Evolutionary conservation across 2,113 vertebrate species (phyloP).

Genomic region (Grus americana): DNA sequence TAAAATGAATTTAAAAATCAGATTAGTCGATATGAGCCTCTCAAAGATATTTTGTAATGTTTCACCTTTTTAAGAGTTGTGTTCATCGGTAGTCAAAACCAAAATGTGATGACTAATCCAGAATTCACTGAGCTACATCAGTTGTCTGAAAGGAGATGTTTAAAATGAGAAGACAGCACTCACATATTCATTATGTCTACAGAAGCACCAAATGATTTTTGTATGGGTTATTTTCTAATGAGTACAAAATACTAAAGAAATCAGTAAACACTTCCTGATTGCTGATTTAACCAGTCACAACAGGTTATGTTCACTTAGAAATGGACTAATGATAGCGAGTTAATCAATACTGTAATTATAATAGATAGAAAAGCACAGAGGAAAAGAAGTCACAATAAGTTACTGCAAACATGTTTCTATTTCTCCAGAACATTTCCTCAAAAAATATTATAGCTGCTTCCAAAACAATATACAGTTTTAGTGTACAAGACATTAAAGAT

Average conservation of each 20-base stretch:
- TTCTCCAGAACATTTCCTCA: slow-evolving; percentile 61
- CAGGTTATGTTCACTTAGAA: not conserved
- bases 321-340: slow-evolving; percentile 73
- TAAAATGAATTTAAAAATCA: not conserved
- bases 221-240: not conserved
- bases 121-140: not conserved
- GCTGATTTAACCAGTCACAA: slow-evolving; percentile 9
- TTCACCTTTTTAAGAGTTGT: not conserved
- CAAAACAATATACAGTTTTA: not conserved
- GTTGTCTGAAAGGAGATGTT: not conserved
- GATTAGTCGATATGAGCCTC: not conserved
- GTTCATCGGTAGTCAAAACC: not conserved
- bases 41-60: not conserved
- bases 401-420: slow-evolving; percentile 71
- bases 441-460: slow-evolving; percentile 71
- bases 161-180: not conserved
- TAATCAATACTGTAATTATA: slow-evolving; percentile 84
- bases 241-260: not conserved
- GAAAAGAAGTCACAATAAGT: slow-evolving; percentile 69
- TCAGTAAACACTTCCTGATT: not conserved
- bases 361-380: slow-evolving; percentile 69
- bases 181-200: not conserved
- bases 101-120: not conserved
- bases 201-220: not conserved
- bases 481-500: not conserved